A percentile compares a stretch with the other conserved stretches of the same genome.
Evolutionary conservation across 2,888 invertebrate genomes (phyloP).

Genomic region (Slavum lentiscoides): DNA sequence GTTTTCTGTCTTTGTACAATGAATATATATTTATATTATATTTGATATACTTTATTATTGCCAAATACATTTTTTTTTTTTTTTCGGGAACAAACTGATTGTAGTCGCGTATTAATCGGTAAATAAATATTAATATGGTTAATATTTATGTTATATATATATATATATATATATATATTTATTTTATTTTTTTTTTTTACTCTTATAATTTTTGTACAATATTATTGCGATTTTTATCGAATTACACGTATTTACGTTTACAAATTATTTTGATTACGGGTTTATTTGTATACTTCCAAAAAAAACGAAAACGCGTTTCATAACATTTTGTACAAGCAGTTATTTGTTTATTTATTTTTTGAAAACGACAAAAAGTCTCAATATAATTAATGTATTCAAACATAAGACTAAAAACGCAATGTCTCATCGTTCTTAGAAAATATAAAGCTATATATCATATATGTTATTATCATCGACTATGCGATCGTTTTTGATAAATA

Average conservation of each 20-base stretch:
- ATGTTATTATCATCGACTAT: neutral
- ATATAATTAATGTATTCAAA: conserved; percentile 1
- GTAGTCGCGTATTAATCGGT: neutral
- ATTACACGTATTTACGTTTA: neutral
- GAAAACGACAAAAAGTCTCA: conserved; percentile 10
- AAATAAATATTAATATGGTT: neutral
- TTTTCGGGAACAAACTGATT: neutral
- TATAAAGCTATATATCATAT: conserved; percentile 6
- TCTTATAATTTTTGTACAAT: neutral
- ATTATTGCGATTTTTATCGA: neutral
- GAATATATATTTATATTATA: no score
- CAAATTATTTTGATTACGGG: conserved; percentile 17
- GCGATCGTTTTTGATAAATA: conserved; percentile 23
- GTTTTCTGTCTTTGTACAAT: neutral
- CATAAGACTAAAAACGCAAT: conserved; percentile 20
- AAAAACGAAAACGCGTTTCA: conserved; percentile 6
- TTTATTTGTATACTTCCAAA: conserved; percentile 17
- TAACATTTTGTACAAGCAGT: neutral
- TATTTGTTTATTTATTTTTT: conserved; percentile 26
- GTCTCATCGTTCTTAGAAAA: conserved; percentile 10
- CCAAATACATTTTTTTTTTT: neutral
- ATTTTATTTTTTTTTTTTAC: neutral
- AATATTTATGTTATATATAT: neutral
- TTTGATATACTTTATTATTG: no score
- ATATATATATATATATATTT: neutral